Conservation (phyloP, 2,113 vertebrate genomes). For the Menura novaehollandiae region DNA sequence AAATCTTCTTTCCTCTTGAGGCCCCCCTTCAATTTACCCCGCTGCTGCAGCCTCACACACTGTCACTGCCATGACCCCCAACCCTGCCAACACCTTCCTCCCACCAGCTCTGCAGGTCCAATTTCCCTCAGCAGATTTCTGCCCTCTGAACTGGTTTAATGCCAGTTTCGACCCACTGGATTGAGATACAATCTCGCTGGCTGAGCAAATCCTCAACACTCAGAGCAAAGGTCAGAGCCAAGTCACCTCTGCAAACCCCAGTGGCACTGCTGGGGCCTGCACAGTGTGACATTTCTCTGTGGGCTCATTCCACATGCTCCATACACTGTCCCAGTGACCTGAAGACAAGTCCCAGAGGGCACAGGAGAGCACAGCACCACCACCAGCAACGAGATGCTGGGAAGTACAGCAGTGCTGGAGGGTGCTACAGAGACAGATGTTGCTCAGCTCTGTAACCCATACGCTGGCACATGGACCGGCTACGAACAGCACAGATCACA, state of each 20-base stretch:
- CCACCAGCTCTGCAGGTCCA: not conserved
- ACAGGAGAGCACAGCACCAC: not conserved
- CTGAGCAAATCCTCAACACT: not conserved
- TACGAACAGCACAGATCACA: not conserved
- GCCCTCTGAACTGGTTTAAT: not conserved
- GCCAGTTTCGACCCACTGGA: not conserved
- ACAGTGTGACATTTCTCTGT: accelerated
- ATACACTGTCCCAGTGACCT: not conserved
- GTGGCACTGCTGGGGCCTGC: not conserved
- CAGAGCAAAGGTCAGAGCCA: not conserved
- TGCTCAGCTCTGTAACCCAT: not conserved
- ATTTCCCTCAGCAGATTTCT: not conserved
- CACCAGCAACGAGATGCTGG: not conserved
- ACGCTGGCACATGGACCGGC: accelerated
- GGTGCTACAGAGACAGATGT: not conserved
- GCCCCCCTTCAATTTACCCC: not conserved
- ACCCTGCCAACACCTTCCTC: not conserved
- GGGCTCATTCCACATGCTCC: not conserved
- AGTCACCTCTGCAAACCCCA: not conserved
- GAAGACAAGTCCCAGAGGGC: not conserved
- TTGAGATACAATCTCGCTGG: not conserved
- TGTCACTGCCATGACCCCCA: not conserved
- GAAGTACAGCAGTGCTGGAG: not conserved
- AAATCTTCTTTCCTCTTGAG: not conserved
- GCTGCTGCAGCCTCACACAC: not conserved